Evolutionary conservation across 2,113 vertebrate species (phyloP).

Genomic region (Vulpes lagopus): DNA sequence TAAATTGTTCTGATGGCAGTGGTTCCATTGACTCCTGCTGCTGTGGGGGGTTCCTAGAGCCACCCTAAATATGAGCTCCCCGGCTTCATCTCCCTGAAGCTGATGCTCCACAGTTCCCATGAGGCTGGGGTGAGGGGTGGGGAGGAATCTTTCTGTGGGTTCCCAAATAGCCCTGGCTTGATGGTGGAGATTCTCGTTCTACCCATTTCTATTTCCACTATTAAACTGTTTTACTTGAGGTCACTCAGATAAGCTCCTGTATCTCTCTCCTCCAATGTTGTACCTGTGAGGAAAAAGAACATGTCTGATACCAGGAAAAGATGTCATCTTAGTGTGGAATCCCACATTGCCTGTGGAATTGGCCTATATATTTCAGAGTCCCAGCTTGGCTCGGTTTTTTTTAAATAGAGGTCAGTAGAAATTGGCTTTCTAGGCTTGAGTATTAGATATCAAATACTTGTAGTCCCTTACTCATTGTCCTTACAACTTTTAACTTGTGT

Average conservation of each 20-base stretch:
- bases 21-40: not conserved
- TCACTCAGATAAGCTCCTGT: not conserved
- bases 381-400: not conserved
- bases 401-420: not conserved
- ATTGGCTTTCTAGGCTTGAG: not conserved
- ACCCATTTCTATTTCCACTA: not conserved
- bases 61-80: not conserved
- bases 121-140: not conserved
- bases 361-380: not conserved
- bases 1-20: not conserved
- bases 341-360: not conserved
- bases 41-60: not conserved
- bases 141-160: not conserved
- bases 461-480: not conserved
- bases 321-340: not conserved
- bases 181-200: not conserved
- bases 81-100: not conserved
- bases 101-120: not conserved
- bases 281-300: not conserved
- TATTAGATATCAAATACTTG: not conserved
- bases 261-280: not conserved
- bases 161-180: not conserved
- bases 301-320: not conserved
- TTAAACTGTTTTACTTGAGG: not conserved
- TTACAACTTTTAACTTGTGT: not conserved